Conservation (phyloP, 2,797 vertebrate species). For the Melanotaenia maccullochi region DNA sequence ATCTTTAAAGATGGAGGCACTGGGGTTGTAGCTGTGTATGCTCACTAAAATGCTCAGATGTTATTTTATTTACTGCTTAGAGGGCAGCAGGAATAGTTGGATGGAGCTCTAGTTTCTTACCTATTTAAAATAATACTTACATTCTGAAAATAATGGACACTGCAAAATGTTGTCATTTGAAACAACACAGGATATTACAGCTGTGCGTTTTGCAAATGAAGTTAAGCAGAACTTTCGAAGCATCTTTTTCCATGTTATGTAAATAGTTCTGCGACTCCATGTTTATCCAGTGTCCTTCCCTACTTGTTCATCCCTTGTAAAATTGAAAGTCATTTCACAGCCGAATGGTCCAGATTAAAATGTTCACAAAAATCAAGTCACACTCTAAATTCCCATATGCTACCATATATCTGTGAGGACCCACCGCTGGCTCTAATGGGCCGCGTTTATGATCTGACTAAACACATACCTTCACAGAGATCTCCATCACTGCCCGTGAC, state of each 20-base stretch:
- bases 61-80: conserved; percentile 6
- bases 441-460: conserved; percentile 56
- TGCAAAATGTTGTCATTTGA: not conserved
- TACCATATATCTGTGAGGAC: conserved; percentile 41
- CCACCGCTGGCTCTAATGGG: conserved; percentile 50
- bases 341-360: conserved; percentile 46
- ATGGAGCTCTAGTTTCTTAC: not conserved
- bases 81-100: not conserved
- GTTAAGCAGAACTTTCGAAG: not conserved
- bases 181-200: conserved; percentile 10
- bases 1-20: not conserved
- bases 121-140: not conserved
- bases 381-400: conserved; percentile 38
- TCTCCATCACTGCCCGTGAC: conserved; percentile 45
- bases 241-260: conserved; percentile 1
- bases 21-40: not conserved
- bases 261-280: conserved; percentile 18
- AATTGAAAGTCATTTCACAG: conserved; percentile 66
- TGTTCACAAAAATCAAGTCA: conserved; percentile 58
- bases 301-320: conserved; percentile 47
- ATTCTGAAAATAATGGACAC: not conserved
- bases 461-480: conserved; percentile 47
- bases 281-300: conserved; percentile 23
- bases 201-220: conserved; percentile 4
- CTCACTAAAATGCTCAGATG: not conserved